Evolutionary conservation across 2,888 invertebrate species (phyloP).

Genomic region (Xestobium rufovillosum): DNA sequence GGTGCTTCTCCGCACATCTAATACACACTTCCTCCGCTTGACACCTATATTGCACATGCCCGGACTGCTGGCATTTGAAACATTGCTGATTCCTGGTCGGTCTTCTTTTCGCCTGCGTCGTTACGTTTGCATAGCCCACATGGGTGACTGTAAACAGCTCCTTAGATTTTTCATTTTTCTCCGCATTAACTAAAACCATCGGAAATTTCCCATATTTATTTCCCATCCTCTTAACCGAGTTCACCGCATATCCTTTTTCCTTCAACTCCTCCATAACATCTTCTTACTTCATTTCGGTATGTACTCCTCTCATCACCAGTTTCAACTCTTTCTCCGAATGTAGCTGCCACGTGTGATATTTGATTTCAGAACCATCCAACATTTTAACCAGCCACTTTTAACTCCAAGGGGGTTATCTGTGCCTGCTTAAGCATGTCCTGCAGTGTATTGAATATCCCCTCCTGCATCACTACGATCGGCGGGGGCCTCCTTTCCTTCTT

Average conservation of each 20-base stretch:
- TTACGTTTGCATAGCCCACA: constrained; percentile 1
- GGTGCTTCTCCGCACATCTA: constrained; percentile 1
- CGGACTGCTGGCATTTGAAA: constrained; percentile 2
- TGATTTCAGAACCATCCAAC: constrained; percentile 3
- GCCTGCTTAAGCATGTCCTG: neutral
- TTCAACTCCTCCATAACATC: neutral
- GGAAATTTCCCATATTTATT: constrained; percentile 2
- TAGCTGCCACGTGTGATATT: constrained; percentile 2
- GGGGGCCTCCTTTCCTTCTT: neutral
- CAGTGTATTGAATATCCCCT: neutral
- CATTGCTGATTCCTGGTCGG: neutral
- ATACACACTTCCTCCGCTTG: neutral
- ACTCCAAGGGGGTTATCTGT: neutral
- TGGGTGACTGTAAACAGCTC: neutral
- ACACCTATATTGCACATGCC: constrained; percentile 2
- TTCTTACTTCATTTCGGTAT: neutral
- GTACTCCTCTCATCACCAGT: neutral
- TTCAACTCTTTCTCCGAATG: neutral
- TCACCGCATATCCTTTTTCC: neutral
- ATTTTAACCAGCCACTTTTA: constrained; percentile 2
- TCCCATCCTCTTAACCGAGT: neutral
- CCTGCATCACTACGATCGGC: constrained; percentile 1
- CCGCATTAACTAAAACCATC: neutral
- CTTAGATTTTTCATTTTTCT: neutral
- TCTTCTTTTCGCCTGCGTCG: constrained; percentile 2